These are phyloP conservation scores for Melanotaenia boesemani DNA, from an alignment of 2,797 vertebrate genomes.

Conservation along the genomic window DNA sequence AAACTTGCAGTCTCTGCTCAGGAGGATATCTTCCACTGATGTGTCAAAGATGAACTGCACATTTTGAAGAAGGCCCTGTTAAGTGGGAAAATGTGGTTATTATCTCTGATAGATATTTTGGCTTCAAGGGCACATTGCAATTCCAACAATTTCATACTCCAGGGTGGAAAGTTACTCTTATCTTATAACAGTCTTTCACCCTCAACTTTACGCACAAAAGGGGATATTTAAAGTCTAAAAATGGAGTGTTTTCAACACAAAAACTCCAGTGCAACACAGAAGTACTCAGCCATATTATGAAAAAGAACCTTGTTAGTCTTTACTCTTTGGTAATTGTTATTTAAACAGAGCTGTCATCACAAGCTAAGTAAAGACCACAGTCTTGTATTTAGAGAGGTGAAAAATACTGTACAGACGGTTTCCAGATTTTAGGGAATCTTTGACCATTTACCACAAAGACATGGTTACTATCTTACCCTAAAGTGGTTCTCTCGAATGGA, in stretches of 20 bases:
- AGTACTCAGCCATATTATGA: conserved; percentile 27
- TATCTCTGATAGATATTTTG: background rate
- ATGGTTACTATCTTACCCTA: conserved; percentile 85
- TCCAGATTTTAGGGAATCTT: conserved; percentile 18
- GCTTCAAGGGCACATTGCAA: conserved; percentile 2
- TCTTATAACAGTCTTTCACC: conserved; percentile 22
- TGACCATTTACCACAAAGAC: background rate
- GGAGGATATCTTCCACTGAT: conserved; percentile 89
- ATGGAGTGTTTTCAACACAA: conserved; percentile 37
- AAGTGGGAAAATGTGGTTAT: conserved; percentile 29
- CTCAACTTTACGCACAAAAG: conserved; percentile 45
- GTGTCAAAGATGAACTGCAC: conserved; percentile 91
- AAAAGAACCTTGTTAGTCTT: conserved; percentile 21
- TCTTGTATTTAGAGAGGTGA: conserved; percentile 34
- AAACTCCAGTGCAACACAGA: conserved; percentile 36
- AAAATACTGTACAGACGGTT: conserved; percentile 28
- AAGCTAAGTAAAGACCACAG: conserved; percentile 38
- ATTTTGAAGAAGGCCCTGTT: conserved; percentile 95
- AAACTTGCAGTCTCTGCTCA: conserved; percentile 89
- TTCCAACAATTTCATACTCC: background rate
- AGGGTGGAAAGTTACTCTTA: conserved; percentile 25
- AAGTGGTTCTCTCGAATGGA: conserved; percentile 93
- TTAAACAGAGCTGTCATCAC: conserved; percentile 46
- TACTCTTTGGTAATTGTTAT: conserved; percentile 43
- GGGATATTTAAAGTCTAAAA: conserved; percentile 62